A percentile compares a stretch with the other conserved stretches of the same genome.
These are phyloP conservation scores for Leptura quadrifasciata DNA, from an alignment of 2,888 invertebrate genomes.

Conservation along the genomic window DNA sequence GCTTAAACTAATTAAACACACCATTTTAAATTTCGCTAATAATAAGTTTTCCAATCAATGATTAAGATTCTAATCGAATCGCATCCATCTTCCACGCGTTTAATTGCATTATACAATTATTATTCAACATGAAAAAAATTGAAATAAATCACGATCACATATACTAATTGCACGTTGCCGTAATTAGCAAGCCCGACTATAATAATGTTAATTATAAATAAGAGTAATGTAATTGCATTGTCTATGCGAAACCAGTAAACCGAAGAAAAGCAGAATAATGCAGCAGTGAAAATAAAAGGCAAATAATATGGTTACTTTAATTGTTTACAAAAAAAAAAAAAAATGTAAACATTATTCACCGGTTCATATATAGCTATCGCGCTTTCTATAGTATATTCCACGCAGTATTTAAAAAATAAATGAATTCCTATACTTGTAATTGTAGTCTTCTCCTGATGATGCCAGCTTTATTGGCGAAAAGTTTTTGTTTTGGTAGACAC, in stretches of 20 bases:
- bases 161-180: slow-evolving; percentile 47
- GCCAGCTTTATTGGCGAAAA: no score
- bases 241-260: slow-evolving; percentile 36
- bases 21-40: slow-evolving; percentile 41
- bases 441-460: no score
- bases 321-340: no score
- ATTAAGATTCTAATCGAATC: slow-evolving; percentile 51
- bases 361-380: no score
- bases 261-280: not conserved
- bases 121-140: slow-evolving; percentile 42
- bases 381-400: no score
- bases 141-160: slow-evolving; percentile 51
- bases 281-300: not conserved
- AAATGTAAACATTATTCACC: no score
- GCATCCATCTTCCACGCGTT: slow-evolving; percentile 44
- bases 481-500: no score
- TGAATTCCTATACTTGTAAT: no score
- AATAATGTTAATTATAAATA: slow-evolving; percentile 50
- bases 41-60: slow-evolving; percentile 49
- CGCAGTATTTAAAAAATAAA: no score
- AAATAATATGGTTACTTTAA: not conserved
- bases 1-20: slow-evolving; percentile 42
- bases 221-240: slow-evolving; percentile 50
- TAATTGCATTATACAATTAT: slow-evolving; percentile 54
- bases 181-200: slow-evolving; percentile 40